Evolutionary conservation across 2,797 vertebrate genomes (phyloP), one percentile per base, ranked within the genome.

Genomic region (Argya squamiceps): DNA sequence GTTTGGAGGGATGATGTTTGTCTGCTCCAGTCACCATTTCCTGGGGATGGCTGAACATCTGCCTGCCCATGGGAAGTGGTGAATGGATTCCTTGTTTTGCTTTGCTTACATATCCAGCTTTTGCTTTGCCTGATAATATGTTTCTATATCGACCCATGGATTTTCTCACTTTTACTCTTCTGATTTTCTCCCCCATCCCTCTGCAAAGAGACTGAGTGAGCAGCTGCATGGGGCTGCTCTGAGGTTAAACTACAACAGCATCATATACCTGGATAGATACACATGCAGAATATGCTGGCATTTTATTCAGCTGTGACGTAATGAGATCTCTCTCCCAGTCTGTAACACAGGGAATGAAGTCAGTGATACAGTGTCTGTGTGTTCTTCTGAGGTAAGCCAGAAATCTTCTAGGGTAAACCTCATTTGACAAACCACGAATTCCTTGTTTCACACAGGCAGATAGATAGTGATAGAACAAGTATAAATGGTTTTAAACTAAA

Each of bases 31-130:
- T 36, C 32, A 52, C 12, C 0, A 0, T 14, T 1, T 73, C 46
- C 49, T 37, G 46, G 27, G 18, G 7, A 37, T 34, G 15, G 20
- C 26, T 50, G 20, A 58, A 67, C 18, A 44, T 10, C 4, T 58
- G 8, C 39, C 27, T 41, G 10, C 5, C 1, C 0, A 5, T 10
- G 27, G 20, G 15, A 43, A 60, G 2, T 1, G 5, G 11, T 47
- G 34, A 78, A 65, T 34, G 1, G 17, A 64, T 58, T 26, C n/a
- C 21, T 34, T 52, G 20, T 34, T 60, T 67, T 47, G 10, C 15
- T 77, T 34, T 77, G n/a, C 17, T 63, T 49, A 8, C 5, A 8
- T 12, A 18, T 9, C 3, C 13, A n/a, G 30, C 15, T 77, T 50
- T 70, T 77, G 12, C n/a, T 64, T 59, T 59, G 14, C 39, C n/a